Conservation (phyloP, 2,888 invertebrate genomes). For the Dugesia japonica region DNA sequence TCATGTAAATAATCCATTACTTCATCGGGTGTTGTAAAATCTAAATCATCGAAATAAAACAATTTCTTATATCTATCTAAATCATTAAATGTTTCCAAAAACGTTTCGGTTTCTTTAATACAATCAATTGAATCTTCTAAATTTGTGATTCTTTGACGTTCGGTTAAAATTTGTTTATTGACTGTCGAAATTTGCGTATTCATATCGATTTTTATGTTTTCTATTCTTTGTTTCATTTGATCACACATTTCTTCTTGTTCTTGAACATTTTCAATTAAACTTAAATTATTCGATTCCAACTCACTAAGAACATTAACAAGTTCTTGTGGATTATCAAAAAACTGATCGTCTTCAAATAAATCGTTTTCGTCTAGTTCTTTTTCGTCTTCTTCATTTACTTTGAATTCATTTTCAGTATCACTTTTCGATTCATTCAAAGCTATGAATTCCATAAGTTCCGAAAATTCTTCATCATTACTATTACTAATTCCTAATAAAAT, state of each 20-base stretch:
- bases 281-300: not conserved
- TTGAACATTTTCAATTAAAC: conserved; percentile 4
- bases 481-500: not conserved
- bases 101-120: not conserved
- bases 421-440: not conserved
- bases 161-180: not conserved
- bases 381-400: not conserved
- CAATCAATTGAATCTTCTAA: not conserved
- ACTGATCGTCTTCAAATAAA: not conserved
- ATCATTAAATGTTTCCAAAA: conserved; percentile 5
- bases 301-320: not conserved
- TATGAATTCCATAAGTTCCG: too few species aligned
- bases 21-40: not conserved
- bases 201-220: not conserved
- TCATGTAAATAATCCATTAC: not conserved
- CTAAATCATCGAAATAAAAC: not conserved
- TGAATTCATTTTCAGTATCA: not conserved
- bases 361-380: not conserved
- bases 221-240: not conserved
- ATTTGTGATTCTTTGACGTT: not conserved
- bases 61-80: not conserved
- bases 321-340: not conserved
- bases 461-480: not conserved
- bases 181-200: not conserved
- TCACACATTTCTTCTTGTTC: conserved; percentile 20